Evolutionary conservation across 2,888 invertebrate genomes (phyloP), one percentile per base, ranked within the genome.

Genomic region (Drosophila neoperkinsi): DNA sequence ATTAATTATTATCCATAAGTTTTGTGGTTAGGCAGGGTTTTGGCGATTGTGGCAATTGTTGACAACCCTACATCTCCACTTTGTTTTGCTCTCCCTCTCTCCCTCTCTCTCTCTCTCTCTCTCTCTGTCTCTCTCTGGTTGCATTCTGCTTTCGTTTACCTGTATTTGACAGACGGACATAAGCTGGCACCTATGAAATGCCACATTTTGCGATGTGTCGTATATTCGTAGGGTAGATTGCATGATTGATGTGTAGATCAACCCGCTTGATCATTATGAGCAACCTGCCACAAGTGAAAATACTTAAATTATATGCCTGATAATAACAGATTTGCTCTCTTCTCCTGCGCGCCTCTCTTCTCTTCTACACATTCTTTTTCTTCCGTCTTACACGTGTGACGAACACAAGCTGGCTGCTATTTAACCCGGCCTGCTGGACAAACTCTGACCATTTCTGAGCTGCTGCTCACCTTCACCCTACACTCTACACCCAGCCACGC

Each of bases 111-210:
- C 3, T 21, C 4, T 0, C 25, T 10, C 16, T 21, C 1, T 18
- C 11, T 31, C 4, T n/a, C 3, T 21, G 3, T 0, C 25, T 10
- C 16, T 21, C 1, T 18, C 11, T 31, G 13, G 9, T 51, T 18
- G 7, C 11, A 11, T 5, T 18, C 56, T 28, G 25, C 28, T 50
- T 49, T 5, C 5, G 13, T 33, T 25, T 38, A 49, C 38, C 64
- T 41, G n/a, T 11, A 11, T 34, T 16, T 62, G 51, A 38, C 36
- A 38, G 66, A 64, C 31, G 28, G 53, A 49, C 31, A 46, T 11
- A n/a, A 53, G 30, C 64, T 63, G 63, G 49, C 43, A 66, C 18
- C 36, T 53, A 11, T 63, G 63, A n/a, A 16, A 43, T 21, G 6
- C 2, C 4, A 31, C 57, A 25, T 33, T 30, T 58, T 46, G 25